Evolutionary conservation across 30 jellyfish, hydroid and myxozoan species (phyloP).

Genomic region (Aurelia sp.): DNA sequence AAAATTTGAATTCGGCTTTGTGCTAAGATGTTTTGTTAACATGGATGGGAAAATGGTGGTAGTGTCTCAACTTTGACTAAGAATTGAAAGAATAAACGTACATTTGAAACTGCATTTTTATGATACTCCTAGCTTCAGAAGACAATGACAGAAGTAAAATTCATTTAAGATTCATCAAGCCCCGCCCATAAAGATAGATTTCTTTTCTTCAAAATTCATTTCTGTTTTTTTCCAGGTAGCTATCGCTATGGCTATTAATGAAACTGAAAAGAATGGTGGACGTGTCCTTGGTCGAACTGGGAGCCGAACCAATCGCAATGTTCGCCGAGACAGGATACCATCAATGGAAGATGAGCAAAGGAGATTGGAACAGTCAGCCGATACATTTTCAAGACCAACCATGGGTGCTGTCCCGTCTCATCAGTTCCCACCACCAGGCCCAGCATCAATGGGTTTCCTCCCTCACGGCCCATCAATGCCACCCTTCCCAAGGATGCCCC

Average conservation of each 20-base stretch:
- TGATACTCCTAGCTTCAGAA: no score
- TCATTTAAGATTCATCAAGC: no score
- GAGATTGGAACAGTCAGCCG: conserved; percentile 35
- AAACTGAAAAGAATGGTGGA: conserved; percentile 97
- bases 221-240: conserved; percentile 71
- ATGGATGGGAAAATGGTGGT: no score
- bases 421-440: conserved; percentile 67
- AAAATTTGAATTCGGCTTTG: no score
- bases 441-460: conserved; percentile 69
- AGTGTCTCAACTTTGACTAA: no score
- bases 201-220: no score
- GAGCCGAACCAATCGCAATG: conserved; percentile 36
- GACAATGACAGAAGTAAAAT: no score
- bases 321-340: conserved; percentile 56
- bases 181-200: no score
- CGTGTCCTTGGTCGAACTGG: conserved; percentile 93
- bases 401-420: conserved; percentile 72
- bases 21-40: no score
- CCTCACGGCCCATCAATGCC: conserved; percentile 68
- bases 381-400: conserved; percentile 65
- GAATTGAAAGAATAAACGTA: no score
- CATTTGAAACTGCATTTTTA: no score
- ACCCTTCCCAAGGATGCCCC: conserved; percentile 56
- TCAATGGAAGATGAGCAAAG: conserved; percentile 66
- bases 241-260: conserved; percentile 96